phyloP scores from a whole-genome alignment of 2,113 vertebrate genomes.

The Hymenochirus boettgeri region DNA sequence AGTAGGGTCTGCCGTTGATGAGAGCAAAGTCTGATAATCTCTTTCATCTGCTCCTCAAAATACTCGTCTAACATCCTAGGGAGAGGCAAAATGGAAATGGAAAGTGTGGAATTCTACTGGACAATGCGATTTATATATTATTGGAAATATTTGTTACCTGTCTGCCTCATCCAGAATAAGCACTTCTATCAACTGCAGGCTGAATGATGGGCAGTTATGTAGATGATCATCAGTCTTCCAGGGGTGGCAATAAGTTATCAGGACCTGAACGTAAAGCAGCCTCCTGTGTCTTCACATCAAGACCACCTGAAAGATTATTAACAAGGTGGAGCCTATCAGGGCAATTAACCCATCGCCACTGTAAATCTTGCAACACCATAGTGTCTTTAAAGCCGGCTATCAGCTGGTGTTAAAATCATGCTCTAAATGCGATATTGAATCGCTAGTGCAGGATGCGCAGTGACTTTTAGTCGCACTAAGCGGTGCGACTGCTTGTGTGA shows the following conservation, averaged over 20 bases:
- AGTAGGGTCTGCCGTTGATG: constrained; percentile 93
- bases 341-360: no score
- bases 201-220: constrained; percentile 94
- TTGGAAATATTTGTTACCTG: constrained; percentile 61
- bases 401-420: no score
- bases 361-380: no score
- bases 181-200: constrained; percentile 86
- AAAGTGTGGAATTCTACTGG: no score
- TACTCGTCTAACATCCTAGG: constrained; percentile 95
- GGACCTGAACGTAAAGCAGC: constrained; percentile 81
- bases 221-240: constrained; percentile 93
- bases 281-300: constrained; percentile 94
- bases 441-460: no score
- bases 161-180: constrained; percentile 95
- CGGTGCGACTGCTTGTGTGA: no score
- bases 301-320: constrained; percentile 79
- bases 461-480: no score
- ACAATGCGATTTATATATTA: no score
- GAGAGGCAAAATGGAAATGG: neutral
- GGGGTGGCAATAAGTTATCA: constrained; percentile 91
- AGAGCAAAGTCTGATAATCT: constrained; percentile 88
- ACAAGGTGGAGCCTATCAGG: no score
- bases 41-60: constrained; percentile 98
- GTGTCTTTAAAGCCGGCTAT: no score
- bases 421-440: no score